phyloP scores from a whole-genome alignment of 2,113 vertebrate species.

The Bubo scandiacus region DNA sequence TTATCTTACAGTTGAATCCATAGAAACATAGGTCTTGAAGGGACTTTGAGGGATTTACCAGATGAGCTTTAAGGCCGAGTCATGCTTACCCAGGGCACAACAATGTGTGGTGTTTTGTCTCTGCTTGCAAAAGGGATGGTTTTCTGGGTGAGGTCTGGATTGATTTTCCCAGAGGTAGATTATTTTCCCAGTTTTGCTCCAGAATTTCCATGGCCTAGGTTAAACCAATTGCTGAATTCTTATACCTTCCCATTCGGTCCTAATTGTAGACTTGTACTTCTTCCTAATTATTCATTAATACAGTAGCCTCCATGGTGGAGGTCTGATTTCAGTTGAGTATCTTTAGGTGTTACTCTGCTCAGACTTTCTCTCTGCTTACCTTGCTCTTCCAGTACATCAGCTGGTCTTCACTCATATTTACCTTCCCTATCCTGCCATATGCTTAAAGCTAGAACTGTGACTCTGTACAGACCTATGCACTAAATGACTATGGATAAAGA shows the following conservation, averaged over 20 bases:
- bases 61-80: background rate
- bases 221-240: background rate
- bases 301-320: rapidly evolving
- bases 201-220: background rate
- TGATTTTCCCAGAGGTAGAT: background rate
- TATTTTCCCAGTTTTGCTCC: background rate
- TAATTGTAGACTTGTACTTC: background rate
- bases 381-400: background rate
- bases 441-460: background rate
- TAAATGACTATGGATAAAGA: background rate
- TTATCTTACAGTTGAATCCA: background rate
- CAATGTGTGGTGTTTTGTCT: background rate
- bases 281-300: background rate
- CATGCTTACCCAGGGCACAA: background rate
- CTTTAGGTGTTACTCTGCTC: background rate
- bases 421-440: background rate
- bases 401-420: background rate
- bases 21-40: background rate
- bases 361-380: background rate
- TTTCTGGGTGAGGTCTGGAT: background rate
- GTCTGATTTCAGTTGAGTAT: background rate
- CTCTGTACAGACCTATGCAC: background rate
- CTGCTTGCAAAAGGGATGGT: background rate
- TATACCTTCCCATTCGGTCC: background rate
- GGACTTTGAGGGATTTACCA: background rate